Conservation (phyloP, 2,797 vertebrate genomes). For the Ptychadena robeensis region DNA sequence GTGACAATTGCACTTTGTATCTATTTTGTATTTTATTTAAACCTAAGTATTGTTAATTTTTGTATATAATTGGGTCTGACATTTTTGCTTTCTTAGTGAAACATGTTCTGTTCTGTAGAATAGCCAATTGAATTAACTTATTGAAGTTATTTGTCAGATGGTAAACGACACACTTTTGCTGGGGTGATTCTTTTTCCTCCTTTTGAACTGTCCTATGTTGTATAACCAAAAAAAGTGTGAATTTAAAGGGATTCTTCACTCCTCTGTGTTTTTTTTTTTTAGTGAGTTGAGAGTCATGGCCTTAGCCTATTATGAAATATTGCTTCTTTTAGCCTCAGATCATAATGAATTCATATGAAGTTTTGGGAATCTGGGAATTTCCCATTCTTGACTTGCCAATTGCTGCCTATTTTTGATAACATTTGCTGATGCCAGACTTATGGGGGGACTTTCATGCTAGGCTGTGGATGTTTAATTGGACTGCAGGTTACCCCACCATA, state of each 20-base stretch:
- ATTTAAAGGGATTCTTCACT: background rate
- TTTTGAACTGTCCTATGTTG: constrained; percentile 9
- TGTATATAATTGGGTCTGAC: constrained; percentile 46
- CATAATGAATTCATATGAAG: background rate
- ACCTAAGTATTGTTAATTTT: constrained; percentile 43
- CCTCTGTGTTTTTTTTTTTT: background rate
- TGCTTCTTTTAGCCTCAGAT: background rate
- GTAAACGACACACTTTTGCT: background rate
- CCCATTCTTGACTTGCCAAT: background rate
- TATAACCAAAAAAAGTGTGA: constrained; percentile 20
- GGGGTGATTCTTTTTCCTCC: background rate
- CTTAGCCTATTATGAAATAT: background rate
- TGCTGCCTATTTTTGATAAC: background rate
- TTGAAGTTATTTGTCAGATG: constrained; percentile 20
- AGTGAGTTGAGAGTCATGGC: background rate
- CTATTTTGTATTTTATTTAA: constrained; percentile 51
- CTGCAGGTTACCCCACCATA: background rate
- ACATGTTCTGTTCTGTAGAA: constrained; percentile 12
- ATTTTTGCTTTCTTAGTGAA: constrained; percentile 1
- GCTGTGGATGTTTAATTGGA: background rate
- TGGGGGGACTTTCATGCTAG: background rate
- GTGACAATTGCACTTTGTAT: constrained; percentile 60
- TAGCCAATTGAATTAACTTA: constrained; percentile 44
- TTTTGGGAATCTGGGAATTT: too few relatives aligned
- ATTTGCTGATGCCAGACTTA: background rate